Base-by-base conservation (phyloP, 2,888 invertebrate genomes). In the Ochropleura leucogaster region DNA sequence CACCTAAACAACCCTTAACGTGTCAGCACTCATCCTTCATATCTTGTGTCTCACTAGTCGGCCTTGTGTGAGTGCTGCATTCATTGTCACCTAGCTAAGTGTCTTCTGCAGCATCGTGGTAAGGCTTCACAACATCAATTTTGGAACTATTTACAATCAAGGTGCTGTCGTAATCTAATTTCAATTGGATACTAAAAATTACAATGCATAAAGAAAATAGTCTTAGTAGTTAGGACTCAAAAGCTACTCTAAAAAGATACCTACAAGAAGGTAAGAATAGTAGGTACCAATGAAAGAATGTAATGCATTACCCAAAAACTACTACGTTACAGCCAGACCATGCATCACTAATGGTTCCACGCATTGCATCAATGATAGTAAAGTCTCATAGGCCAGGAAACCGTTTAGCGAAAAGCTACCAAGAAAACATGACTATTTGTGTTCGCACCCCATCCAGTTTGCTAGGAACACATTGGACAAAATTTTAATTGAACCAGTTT, bases 1-100 rank as follows among this genome's bases (percentile, higher is more conserved):
- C 77, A 98, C 98, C 96, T 90, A 80, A 64, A 82, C 77, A 74
- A 79, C 66, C 68, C 67, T 70, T 60, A 68, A 79, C 77, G 90
- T 91, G 89, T 92, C 88, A 90, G 85, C 77, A 75, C 72, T 76
- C 68, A 71, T 67, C 49, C 30, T 49, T 57, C 20, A 67, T 51
- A 79, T 47, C 18, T 42, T 18, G 12, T 30, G n/a, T 69, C 30
- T 14, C 47, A 72, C 60, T 57, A 64, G 60, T 72, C 51, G 65
- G 72, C 75, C 72, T 73, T 59, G 75, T 64, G 84, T 87, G 72
- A 78, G 85, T 88, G 87, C 84, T 79, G 74, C 76, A 62, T 72
- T 79, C 73, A 75, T 72, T 67, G 73, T 77, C 63, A 72, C 77
- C 82, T 87, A 88, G 74, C 86, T 86, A 88, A 79, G 88, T 86